These are phyloP conservation scores for Hippocampus comes DNA, from an alignment of 2,113 vertebrate species.

Conservation along the genomic window DNA sequence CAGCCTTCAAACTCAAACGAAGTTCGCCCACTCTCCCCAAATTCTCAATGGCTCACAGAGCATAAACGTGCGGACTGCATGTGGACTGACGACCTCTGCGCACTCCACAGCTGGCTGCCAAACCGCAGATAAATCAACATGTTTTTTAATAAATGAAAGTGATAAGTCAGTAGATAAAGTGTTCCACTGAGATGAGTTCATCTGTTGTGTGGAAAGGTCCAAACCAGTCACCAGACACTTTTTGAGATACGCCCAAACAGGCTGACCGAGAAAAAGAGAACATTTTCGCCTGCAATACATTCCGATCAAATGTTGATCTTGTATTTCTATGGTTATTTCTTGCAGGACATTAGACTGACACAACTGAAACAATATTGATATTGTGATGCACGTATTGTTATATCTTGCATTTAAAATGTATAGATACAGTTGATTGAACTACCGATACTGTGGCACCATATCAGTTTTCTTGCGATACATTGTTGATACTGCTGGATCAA, in stretches of 20 bases:
- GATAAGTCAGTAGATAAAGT: neutral
- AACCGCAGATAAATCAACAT: neutral
- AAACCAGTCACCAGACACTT: neutral
- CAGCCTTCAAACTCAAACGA: neutral
- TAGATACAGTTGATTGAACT: no score
- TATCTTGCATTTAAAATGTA: no score
- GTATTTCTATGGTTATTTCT: neutral
- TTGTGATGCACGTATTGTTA: neutral
- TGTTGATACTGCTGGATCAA: no score
- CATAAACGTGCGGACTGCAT: neutral
- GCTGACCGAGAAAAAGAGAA: neutral
- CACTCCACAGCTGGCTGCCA: neutral
- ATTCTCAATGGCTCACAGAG: neutral
- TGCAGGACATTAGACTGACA: neutral
- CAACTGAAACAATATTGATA: neutral
- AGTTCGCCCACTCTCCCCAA: neutral
- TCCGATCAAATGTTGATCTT: neutral
- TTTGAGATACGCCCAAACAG: neutral
- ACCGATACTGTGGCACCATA: no score
- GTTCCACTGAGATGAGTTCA: neutral
- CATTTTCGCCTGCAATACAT: neutral
- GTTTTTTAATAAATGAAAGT: neutral
- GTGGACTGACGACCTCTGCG: neutral
- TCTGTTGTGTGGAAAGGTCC: neutral
- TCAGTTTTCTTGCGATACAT: no score